phyloP scores from a whole-genome alignment of 2,888 invertebrate species.

The Tachina grossa region DNA sequence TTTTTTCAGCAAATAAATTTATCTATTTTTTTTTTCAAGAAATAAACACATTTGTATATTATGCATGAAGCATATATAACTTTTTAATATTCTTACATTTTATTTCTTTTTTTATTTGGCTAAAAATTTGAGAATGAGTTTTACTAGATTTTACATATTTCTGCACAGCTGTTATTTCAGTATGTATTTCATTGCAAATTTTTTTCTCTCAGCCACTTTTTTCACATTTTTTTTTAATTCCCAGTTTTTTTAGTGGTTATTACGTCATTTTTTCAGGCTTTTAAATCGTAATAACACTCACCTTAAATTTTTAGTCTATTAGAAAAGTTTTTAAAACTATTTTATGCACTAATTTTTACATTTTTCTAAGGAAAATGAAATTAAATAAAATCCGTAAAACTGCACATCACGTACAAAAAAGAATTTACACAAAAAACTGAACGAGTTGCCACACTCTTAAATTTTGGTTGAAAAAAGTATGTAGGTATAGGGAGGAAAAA shows the following conservation, averaged over 20 bases:
- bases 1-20: conserved; percentile 39
- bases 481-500: neutral
- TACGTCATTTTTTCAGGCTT: conserved; percentile 59
- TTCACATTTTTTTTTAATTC: conserved; percentile 38
- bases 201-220: conserved; percentile 50
- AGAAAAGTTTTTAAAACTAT: conserved; percentile 68
- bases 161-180: conserved; percentile 67
- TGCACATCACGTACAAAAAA: conserved; percentile 69
- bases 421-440: conserved; percentile 65
- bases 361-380: conserved; percentile 68
- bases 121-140: neutral
- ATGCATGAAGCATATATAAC: neutral
- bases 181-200: conserved; percentile 66
- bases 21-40: neutral
- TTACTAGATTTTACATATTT: conserved; percentile 13
- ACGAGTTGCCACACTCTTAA: conserved; percentile 19
- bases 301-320: conserved; percentile 69
- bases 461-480: neutral
- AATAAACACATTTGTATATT: neutral
- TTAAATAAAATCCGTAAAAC: conserved; percentile 68
- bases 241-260: conserved; percentile 44
- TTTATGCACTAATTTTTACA: conserved; percentile 72
- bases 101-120: neutral
- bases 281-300: conserved; percentile 51
- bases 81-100: neutral